Evolutionary conservation across 2,888 invertebrate species (phyloP).

Genomic region (Leptinotarsa rubiginosa): DNA sequence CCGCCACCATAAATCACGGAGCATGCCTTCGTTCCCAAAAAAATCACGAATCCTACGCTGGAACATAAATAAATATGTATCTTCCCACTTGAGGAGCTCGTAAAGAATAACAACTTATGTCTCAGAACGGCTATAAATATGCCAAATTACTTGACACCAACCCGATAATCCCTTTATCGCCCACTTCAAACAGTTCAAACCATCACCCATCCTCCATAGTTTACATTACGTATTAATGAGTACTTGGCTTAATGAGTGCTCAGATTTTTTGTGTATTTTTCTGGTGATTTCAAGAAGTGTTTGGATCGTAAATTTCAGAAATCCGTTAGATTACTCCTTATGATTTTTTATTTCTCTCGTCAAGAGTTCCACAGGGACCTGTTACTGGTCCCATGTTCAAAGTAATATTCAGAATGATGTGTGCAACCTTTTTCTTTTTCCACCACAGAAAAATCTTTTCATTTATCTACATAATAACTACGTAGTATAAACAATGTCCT

Average conservation of each 20-base stretch:
- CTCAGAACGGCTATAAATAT: conserved; percentile 55
- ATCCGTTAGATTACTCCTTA: neutral
- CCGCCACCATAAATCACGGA: conserved; percentile 12
- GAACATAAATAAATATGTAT: conserved; percentile 51
- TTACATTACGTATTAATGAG: conserved; percentile 13
- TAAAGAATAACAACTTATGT: conserved; percentile 54
- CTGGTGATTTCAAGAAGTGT: conserved; percentile 1
- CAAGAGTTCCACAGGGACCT: neutral
- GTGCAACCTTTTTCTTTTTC: no score
- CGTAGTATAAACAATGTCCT: no score
- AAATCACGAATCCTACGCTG: conserved; percentile 33
- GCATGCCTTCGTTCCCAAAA: conserved; percentile 16
- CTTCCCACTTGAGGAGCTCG: conserved; percentile 54
- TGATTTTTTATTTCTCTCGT: neutral
- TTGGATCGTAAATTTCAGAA: neutral
- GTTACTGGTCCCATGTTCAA: no score
- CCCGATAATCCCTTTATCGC: conserved; percentile 55
- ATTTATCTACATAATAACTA: no score
- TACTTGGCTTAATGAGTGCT: neutral
- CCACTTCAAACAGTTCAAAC: conserved; percentile 46
- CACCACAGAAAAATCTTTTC: no score
- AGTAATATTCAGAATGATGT: no score
- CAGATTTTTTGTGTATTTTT: neutral
- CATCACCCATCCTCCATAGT: conserved; percentile 11
- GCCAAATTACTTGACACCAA: conserved; percentile 56